Evolutionary conservation across 2,888 invertebrate genomes (phyloP).

Genomic region (Caenorhabditis doughertyi): DNA sequence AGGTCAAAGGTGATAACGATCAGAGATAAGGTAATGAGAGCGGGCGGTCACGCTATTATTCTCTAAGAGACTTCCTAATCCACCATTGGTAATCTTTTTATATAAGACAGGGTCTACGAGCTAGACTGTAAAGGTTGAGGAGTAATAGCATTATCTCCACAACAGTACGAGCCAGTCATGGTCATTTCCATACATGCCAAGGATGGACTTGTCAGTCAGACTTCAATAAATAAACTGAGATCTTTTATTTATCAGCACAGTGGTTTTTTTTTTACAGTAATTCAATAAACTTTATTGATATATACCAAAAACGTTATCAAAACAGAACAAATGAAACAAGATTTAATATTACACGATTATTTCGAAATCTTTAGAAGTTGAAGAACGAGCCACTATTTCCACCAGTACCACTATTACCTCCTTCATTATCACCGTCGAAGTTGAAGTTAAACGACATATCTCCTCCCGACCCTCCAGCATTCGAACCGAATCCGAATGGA

Average conservation of each 20-base stretch:
- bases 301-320: background rate
- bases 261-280: no score
- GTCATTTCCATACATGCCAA: slow-evolving; percentile 35
- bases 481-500: slow-evolving; percentile 53
- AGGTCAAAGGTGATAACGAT: no score
- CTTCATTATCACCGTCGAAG: slow-evolving; percentile 34
- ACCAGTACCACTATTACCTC: slow-evolving; percentile 21
- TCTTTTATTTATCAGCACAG: background rate
- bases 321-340: slow-evolving; percentile 21
- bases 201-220: slow-evolving; percentile 54
- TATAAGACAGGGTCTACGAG: no score
- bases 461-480: slow-evolving; percentile 19
- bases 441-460: slow-evolving; percentile 55
- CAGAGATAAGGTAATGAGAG: no score
- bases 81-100: no score
- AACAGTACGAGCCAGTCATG: slow-evolving; percentile 42
- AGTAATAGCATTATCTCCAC: no score
- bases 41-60: no score
- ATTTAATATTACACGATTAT: slow-evolving; percentile 22
- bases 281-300: background rate
- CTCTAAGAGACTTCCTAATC: no score
- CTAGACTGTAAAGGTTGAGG: no score
- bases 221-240: slow-evolving; percentile 1
- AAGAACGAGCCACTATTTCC: slow-evolving; percentile 44
- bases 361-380: slow-evolving; percentile 21